Base-by-base conservation (phyloP, 2,888 invertebrate genomes). In the Drosophila quasianomalipes region DNA sequence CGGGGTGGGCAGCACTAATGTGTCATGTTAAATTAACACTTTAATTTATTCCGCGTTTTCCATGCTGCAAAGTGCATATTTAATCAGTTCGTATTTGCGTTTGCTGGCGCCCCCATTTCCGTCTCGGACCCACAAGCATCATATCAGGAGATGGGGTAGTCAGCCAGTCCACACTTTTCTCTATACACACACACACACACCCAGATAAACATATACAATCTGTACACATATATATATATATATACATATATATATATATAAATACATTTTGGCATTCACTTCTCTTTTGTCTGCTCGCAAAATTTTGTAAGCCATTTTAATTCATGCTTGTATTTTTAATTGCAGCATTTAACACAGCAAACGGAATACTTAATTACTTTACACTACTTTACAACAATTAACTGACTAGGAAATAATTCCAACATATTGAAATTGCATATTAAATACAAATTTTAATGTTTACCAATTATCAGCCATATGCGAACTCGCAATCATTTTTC, bases 21-120 rank as follows among this genome's bases (percentile, higher is more conserved):
- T 91, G 90, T 90, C 90, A 90, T 90, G 91, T 90, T 87, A 91
- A 90, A 90, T 90, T 90, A 90, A 90, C 90, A 90, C 91, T 91
- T 90, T 90, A 90, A 90, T 90, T 90, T 91, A 90, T 90, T 91
- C 91, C 91, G 91, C 91, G 91, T 89, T 85, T 80, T 79, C 80
- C 78, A 79, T 64, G 74, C 81, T 82, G 91, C 89, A 90, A 90
- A 90, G 91, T 87, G 90, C 91, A 90, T 90, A 90, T 91, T 90
- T 90, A 90, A 90, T 90, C 87, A 90, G 81, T 86, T 89, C 89
- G 91, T 82, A 79, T 89, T 83, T 82, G 80, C 83, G 87, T 83
- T 80, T 72, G 81, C 41, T 76, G 66, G 61, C 66, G 57, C 70
- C 73, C 47, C 64, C 75, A 60, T 28, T 62, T 64, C 70, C 74